Evolutionary conservation across 2,888 invertebrate genomes (phyloP).

Genomic region (Idaea dimidiata): DNA sequence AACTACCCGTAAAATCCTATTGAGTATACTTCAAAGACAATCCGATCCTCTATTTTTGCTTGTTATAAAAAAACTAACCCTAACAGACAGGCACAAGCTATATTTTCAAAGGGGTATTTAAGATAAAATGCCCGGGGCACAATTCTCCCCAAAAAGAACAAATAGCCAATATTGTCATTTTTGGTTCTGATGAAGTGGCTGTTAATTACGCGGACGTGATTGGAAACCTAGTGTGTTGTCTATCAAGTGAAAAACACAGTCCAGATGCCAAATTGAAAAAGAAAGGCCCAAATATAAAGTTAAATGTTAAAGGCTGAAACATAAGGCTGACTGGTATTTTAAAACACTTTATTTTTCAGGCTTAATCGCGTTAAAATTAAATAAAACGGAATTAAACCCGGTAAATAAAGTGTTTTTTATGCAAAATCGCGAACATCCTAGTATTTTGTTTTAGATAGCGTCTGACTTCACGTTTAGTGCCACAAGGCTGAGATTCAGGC

Average conservation of each 20-base stretch:
- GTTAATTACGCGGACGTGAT: conserved; percentile 25
- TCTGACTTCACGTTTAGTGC: too few species aligned
- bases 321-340: too few species aligned
- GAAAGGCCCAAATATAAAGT: too few species aligned
- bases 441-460: too few species aligned
- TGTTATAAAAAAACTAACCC: conserved; percentile 31
- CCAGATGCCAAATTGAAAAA: too few species aligned
- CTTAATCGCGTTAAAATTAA: too few species aligned
- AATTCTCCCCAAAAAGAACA: conserved; percentile 42
- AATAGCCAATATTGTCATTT: conserved; percentile 42
- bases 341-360: too few species aligned
- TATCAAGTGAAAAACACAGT: conserved; percentile 24
- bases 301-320: too few species aligned
- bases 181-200: conserved; percentile 27
- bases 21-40: conserved; percentile 71
- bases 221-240: conserved; percentile 12
- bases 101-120: conserved; percentile 19
- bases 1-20: conserved; percentile 78
- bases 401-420: too few species aligned
- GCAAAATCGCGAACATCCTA: too few species aligned
- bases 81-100: conserved; percentile 21
- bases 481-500: too few species aligned
- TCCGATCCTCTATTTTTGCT: conserved; percentile 43
- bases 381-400: too few species aligned
- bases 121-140: conserved; percentile 34